A percentile compares a stretch with the other conserved stretches of the same genome.
phyloP scores from a whole-genome alignment of 2,113 vertebrate species.

The Porphyrio hochstetteri region DNA sequence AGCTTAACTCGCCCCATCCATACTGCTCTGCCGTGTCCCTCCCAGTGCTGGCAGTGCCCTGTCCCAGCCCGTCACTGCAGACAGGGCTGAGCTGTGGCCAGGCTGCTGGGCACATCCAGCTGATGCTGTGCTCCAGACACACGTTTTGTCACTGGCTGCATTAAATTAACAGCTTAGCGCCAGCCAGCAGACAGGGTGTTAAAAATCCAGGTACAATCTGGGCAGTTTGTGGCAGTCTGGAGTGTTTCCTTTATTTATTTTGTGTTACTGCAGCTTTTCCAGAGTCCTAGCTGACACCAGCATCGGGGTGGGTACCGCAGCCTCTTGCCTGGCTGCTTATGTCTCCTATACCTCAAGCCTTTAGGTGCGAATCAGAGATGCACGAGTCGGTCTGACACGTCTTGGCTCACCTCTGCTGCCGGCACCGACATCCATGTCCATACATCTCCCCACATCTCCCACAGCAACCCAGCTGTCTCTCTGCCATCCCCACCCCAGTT shows the following conservation, averaged over 20 bases:
- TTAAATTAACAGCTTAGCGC: not conserved
- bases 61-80: accelerated
- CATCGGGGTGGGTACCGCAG: not conserved
- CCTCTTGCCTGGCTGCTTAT: not conserved
- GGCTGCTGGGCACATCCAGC: not conserved
- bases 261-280: not conserved
- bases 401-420: not conserved
- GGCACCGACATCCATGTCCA: not conserved
- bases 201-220: not conserved
- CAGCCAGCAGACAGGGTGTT: not conserved
- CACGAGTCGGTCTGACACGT: not conserved
- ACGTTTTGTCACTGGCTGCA: not conserved
- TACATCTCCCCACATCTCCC: not conserved
- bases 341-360: not conserved
- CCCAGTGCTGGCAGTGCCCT: not conserved
- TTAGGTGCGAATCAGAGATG: not conserved
- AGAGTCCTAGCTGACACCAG: not conserved
- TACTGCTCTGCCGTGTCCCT: not conserved
- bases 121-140: not conserved
- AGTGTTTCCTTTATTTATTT: not conserved
- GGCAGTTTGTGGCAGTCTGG: not conserved
- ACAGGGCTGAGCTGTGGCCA: accelerated
- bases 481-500: not conserved
- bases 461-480: not conserved
- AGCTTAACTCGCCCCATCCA: not conserved